phyloP scores from a whole-genome alignment of 2,797 vertebrate species.

The Eremophila alpestris region DNA sequence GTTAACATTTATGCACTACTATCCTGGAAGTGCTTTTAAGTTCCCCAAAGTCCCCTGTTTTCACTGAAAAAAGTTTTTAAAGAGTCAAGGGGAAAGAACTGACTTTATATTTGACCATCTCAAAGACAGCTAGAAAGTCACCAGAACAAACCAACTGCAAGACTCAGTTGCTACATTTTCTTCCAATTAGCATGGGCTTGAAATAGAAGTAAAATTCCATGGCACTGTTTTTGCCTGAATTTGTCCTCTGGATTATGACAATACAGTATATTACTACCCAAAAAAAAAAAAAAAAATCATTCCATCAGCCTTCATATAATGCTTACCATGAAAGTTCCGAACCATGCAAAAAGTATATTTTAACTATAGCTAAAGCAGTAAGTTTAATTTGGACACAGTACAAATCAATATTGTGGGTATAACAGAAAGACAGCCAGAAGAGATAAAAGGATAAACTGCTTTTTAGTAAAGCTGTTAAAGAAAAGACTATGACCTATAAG shows the following conservation, averaged over 20 bases:
- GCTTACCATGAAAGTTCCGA: not conserved
- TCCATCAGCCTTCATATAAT: not conserved
- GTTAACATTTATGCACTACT: not conserved
- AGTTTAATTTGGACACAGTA: not conserved
- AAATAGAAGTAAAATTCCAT: not conserved
- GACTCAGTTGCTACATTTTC: not conserved
- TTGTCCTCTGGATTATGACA: not conserved
- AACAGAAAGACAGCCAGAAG: not conserved
- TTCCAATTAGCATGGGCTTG: not conserved
- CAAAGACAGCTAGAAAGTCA: not conserved
- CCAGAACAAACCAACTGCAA: not conserved
- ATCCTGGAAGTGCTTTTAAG: not conserved
- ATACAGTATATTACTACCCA: not conserved
- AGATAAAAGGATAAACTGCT: not conserved
- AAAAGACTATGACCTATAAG: not conserved
- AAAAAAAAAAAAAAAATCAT: not conserved
- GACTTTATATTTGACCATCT: not conserved
- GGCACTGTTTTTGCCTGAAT: not conserved
- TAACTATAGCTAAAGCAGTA: not conserved
- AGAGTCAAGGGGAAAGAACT: not conserved
- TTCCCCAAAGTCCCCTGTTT: not conserved
- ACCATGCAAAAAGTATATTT: not conserved
- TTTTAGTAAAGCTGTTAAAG: not conserved
- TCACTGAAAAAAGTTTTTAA: not conserved
- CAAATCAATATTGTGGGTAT: not conserved